phyloP scores from a whole-genome alignment of 2,888 invertebrate species.

The Agrilus mali region DNA sequence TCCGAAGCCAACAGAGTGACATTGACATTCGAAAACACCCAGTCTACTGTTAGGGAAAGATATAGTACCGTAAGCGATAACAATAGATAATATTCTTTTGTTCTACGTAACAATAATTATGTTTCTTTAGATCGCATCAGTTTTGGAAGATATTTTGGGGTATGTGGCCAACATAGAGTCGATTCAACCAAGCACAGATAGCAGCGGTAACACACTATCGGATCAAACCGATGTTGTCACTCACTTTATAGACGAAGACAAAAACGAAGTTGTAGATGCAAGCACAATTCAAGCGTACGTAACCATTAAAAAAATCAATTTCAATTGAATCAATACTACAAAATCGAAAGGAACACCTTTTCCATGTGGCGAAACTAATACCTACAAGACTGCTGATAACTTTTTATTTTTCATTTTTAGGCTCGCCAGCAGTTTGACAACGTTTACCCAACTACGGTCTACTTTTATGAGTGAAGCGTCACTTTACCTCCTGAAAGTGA shows the following conservation, averaged over 20 bases:
- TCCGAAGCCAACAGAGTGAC: conserved; percentile 42
- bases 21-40: conserved; percentile 42
- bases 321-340: conserved; percentile 5
- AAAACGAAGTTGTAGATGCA: conserved; percentile 38
- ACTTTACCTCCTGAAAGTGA: conserved; percentile 17
- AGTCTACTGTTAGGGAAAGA: conserved; percentile 32
- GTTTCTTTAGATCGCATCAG: conserved; percentile 37
- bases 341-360: too few relatives aligned
- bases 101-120: background rate
- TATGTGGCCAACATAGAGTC: conserved; percentile 48
- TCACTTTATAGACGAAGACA: conserved; percentile 40
- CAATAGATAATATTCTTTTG: background rate
- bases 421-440: conserved; percentile 16
- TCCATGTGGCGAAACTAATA: too few relatives aligned
- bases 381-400: too few relatives aligned
- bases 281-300: conserved; percentile 41
- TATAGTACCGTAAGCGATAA: conserved; percentile 36
- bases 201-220: conserved; percentile 28
- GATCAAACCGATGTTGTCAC: conserved; percentile 39
- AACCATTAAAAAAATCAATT: conserved; percentile 1
- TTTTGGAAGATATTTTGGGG: conserved; percentile 38
- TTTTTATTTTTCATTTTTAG: conserved; percentile 17
- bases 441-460: conserved; percentile 15
- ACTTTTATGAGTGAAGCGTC: conserved; percentile 13
- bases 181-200: conserved; percentile 32